These are phyloP conservation scores for Melitaea athalia DNA, from an alignment of 2,888 invertebrate genomes.

Conservation along the genomic window DNA sequence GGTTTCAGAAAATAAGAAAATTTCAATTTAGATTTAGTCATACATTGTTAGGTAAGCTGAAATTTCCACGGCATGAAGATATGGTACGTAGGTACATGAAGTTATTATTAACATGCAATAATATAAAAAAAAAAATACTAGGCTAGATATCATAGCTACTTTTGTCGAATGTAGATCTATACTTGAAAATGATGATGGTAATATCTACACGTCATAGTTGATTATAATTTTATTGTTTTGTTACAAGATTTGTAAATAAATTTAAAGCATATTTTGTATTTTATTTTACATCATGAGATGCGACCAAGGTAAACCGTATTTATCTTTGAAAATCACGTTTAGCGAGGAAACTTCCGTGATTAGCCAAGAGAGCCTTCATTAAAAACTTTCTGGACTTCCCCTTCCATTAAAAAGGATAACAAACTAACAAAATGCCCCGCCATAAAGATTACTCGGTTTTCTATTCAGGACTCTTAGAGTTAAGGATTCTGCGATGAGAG, in stretches of 20 bases:
- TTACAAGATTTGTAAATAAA: neutral
- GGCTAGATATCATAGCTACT: no score
- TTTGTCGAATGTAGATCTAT: no score
- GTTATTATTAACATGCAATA: no score
- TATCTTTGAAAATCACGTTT: conserved; percentile 25
- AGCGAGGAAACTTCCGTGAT: conserved; percentile 46
- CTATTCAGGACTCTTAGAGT: conserved; percentile 13
- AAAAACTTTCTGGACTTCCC: conserved; percentile 46
- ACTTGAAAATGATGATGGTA: no score
- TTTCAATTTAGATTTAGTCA: no score
- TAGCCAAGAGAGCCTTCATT: conserved; percentile 49
- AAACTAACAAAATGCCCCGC: conserved; percentile 41
- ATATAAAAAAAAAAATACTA: no score
- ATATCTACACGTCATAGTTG: no score
- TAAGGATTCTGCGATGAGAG: conserved; percentile 15
- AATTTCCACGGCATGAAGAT: no score
- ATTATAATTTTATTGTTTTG: no score
- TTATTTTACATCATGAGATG: neutral
- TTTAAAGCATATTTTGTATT: neutral
- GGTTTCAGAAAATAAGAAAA: no score
- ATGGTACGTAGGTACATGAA: no score
- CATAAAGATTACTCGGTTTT: conserved; percentile 23
- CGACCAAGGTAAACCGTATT: conserved; percentile 10
- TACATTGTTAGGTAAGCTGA: no score
- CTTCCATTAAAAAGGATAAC: conserved; percentile 43